Base-by-base conservation (phyloP, 2,888 invertebrate species). In the Eurytoma adleriae region DNA sequence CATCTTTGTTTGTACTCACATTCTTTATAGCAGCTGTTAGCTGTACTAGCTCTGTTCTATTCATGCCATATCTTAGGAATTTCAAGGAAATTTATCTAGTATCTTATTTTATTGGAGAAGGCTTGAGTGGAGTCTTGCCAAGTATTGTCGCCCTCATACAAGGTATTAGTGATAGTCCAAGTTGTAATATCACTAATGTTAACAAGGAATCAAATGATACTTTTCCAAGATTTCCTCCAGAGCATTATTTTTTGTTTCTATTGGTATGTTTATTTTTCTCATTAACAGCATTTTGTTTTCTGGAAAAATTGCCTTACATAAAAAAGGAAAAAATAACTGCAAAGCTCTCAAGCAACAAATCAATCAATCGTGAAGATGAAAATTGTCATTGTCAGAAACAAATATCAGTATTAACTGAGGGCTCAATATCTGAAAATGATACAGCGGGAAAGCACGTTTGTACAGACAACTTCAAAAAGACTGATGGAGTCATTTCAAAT, bases 31-130 rank as follows among this genome's bases (percentile, higher is more conserved):
- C 95, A 14, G 90, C 95, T 48, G 95, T 96, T n/a, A 96, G 96
- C 82, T 96, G 96, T 89, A 96, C 96, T 20, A 96, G 96, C 84
- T 96, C 96, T 0, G 96, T 97, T 78, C 92, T 96, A 14, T 97
- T 96, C 88, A 94, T 97, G 91, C 97, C 97, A 5, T 97, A 95
- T 89, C 94, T 97, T 93, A 93, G 94, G 50, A 92, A 94, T 84
- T 96, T 95, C 88, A 93, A 93, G 73, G 94, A 94, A 78, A 92
- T 93, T 70, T 97, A 96, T 88, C 92, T 97, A 84, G 94, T 95
- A 1, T 96, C 96, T 0, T 97, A 96, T 89, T 94, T 96, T 82
- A 94, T 96, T 78, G 97, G 97, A 16, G 96, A 96, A 91, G 95
- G 96, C 0, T 91, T 96, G 54, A 95, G 96, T 86, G 96, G 97